Conservation (phyloP, 2,797 vertebrate species). For the Mus caroli region DNA sequence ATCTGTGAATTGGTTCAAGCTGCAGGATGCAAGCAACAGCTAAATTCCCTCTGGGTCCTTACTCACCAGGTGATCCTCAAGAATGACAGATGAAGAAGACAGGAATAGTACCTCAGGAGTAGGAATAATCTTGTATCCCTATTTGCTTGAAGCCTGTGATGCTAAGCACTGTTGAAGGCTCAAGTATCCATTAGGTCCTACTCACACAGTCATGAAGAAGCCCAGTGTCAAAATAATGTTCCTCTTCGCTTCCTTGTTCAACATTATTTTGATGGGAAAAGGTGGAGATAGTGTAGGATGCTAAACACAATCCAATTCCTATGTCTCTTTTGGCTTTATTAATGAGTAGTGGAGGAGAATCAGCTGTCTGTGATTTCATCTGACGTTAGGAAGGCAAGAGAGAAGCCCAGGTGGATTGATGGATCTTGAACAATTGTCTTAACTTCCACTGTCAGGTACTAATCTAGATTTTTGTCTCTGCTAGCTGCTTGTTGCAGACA, state of each 20-base stretch:
- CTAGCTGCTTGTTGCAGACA: neutral
- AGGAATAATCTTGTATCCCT: too few species aligned
- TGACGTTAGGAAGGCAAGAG: neutral
- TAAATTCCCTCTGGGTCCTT: too few species aligned
- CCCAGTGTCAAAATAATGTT: neutral
- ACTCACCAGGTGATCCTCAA: neutral
- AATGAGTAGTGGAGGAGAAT: neutral
- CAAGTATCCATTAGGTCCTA: too few species aligned
- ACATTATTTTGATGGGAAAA: neutral
- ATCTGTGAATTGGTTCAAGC: too few species aligned
- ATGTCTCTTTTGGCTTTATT: fast-evolving
- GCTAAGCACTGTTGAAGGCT: too few species aligned
- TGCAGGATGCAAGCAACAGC: neutral
- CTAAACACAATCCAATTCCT: neutral
- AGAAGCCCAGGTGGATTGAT: neutral
- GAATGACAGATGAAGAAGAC: neutral
- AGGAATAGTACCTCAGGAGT: neutral
- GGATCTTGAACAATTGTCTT: too few species aligned
- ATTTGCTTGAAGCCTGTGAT: neutral
- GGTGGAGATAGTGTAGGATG: neutral
- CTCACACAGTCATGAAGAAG: neutral
- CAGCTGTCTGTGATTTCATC: neutral
- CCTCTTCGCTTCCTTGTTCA: neutral
- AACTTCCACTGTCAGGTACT: neutral
- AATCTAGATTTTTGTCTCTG: neutral